phyloP scores from a whole-genome alignment of 2,113 vertebrate species.

The Prunella fulvescens region DNA sequence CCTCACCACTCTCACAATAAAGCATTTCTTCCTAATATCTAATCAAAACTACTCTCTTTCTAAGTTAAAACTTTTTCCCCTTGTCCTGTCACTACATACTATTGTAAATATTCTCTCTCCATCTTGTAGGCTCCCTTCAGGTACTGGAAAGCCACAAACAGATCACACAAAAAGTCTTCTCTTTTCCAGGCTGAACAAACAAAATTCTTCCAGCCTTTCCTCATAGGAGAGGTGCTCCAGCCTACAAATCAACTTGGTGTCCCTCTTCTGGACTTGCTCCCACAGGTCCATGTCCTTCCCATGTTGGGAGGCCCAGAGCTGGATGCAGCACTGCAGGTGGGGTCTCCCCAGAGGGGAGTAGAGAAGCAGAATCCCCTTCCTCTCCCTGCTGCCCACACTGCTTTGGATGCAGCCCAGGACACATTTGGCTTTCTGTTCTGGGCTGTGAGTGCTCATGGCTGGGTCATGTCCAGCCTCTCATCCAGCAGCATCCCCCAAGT shows the following conservation, averaged over 20 bases:
- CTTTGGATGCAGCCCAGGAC: not conserved
- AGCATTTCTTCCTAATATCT: not conserved
- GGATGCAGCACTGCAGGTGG: accelerated
- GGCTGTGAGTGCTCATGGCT: not conserved
- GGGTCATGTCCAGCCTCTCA: not conserved
- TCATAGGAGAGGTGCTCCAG: accelerated
- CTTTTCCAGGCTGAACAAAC: not conserved
- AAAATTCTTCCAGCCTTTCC: not conserved
- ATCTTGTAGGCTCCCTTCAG: not conserved
- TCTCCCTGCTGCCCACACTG: accelerated
- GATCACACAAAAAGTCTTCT: no score
- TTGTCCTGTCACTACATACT: not conserved
- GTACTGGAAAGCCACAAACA: not conserved
- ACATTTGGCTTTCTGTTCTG: accelerated
- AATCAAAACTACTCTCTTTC: not conserved
- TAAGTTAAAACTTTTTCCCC: not conserved
- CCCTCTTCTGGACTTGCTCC: not conserved
- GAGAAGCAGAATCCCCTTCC: not conserved
- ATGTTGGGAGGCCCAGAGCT: accelerated
- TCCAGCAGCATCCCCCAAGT: not conserved
- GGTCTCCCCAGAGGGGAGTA: accelerated
- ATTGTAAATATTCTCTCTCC: not conserved
- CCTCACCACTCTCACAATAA: not conserved
- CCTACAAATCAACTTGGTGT: not conserved
- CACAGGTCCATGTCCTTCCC: not conserved